A percentile compares a stretch with the other conserved stretches of the same genome.
Evolutionary conservation across 2,113 vertebrate species (phyloP).

Genomic region (Xenopus tropicalis): UCB_Xtro_10.0 CM004443.2:85819001-85819500

Average conservation of each 20-base stretch:
- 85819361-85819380: too few species aligned
- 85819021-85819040: constrained; percentile 1
- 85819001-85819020: neutral
- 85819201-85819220: constrained; percentile 14
- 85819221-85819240: constrained; percentile 10
- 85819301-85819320: neutral
- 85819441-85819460: too few species aligned
- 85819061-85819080: constrained; percentile 35
- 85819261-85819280: constrained; percentile 1
- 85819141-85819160: constrained; percentile 38
- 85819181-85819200: constrained; percentile 21
- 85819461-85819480: too few species aligned
- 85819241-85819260: constrained; percentile 16
- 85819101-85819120: constrained; percentile 39
- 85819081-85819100: constrained; percentile 42
- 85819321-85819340: neutral
- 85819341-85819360: too few species aligned
- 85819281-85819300: constrained; percentile 11
- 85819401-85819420: too few species aligned
- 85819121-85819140: constrained; percentile 22
- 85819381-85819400: too few species aligned
- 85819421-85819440: too few species aligned
- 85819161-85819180: constrained; percentile 30
- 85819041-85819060: constrained; percentile 13
- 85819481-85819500: too few species aligned